phyloP scores from a whole-genome alignment of 2,113 vertebrate species.

The Burhinus oedicnemus region DNA sequence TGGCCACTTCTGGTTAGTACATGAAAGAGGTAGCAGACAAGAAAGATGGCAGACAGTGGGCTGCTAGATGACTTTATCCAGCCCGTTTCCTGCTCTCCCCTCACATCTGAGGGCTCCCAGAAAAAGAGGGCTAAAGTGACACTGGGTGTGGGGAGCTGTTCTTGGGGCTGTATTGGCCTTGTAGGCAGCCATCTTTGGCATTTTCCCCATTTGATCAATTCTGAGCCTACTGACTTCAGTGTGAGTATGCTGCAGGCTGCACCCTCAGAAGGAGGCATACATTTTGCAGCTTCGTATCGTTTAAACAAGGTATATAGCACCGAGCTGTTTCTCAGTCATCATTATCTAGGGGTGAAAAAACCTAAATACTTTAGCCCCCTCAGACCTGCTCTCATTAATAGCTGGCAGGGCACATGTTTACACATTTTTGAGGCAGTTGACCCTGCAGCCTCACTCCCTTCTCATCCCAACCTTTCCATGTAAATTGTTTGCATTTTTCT shows the following conservation, averaged over 20 bases:
- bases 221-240: neutral
- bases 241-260: neutral
- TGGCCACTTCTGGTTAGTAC: neutral
- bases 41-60: neutral
- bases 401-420: neutral
- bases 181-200: neutral
- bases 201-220: neutral
- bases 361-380: neutral
- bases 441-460: neutral
- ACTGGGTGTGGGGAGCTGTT: neutral
- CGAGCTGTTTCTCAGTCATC: neutral
- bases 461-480: neutral
- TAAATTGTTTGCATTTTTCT: neutral
- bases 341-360: neutral
- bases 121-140: neutral
- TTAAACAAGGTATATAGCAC: neutral
- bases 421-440: neutral
- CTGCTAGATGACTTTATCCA: neutral
- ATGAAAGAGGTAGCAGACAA: neutral
- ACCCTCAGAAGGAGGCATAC: neutral
- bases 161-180: rapidly evolving
- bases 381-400: neutral
- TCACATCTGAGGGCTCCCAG: neutral
- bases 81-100: neutral
- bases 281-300: neutral